A percentile compares a stretch with the other conserved stretches of the same genome.
These are phyloP conservation scores for Galerucella nymphaeae DNA, from an alignment of 2,888 invertebrate species.

Conservation along the genomic window DNA sequence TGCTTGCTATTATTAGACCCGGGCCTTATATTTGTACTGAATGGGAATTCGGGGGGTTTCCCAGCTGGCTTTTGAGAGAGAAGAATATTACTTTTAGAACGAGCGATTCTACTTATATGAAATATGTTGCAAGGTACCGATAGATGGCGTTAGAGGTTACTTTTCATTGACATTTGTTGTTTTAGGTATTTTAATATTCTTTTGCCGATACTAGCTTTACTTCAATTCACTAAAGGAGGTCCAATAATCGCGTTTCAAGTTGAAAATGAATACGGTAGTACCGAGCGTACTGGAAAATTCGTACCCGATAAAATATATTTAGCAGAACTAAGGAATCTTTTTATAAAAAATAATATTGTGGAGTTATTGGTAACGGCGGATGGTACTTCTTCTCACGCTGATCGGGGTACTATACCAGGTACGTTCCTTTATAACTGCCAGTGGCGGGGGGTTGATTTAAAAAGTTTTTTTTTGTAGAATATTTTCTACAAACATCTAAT, in stretches of 20 bases:
- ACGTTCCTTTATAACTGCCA: background rate
- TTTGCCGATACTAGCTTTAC: conserved; percentile 66
- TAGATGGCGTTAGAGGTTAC: background rate
- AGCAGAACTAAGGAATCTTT: conserved; percentile 59
- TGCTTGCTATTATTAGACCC: conserved; percentile 84
- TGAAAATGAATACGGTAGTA: conserved; percentile 75
- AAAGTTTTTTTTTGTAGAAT: background rate
- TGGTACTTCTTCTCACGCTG: conserved; percentile 57
- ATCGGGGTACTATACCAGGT: conserved; percentile 60
- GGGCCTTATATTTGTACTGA: conserved; percentile 96
- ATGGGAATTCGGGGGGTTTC: conserved; percentile 73
- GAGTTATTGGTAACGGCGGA: conserved; percentile 70
- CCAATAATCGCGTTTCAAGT: conserved; percentile 89
- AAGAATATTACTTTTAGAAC: conserved; percentile 64
- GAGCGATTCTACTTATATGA: conserved; percentile 59
- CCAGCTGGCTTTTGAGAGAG: conserved; percentile 61
- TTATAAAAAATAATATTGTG: conserved; percentile 59
- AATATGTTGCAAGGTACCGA: conserved; percentile 51
- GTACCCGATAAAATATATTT: conserved; percentile 55
- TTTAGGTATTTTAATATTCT: conserved; percentile 58
- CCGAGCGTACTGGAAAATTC: conserved; percentile 48
- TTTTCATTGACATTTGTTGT: background rate
- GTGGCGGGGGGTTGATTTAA: too few species aligned
- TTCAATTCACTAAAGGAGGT: conserved; percentile 81
- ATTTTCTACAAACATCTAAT: conserved; percentile 68